These are phyloP conservation scores for Nasonia longicornis DNA, from an alignment of 1,140 invertebrate genomes.

Conservation along the genomic window DNA sequence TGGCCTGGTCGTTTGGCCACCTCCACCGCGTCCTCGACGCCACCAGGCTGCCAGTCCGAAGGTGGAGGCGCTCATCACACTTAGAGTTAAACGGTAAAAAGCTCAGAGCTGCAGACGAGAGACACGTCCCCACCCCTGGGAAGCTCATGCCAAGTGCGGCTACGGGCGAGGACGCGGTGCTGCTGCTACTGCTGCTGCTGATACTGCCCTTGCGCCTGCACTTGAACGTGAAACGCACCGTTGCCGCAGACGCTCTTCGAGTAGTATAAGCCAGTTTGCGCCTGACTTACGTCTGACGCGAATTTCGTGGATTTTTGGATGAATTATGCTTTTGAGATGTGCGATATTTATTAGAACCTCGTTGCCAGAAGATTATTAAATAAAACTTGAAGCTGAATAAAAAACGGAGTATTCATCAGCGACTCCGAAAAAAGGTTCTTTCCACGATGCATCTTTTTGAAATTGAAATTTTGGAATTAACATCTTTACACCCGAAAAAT, in stretches of 20 bases:
- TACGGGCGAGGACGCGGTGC: background rate
- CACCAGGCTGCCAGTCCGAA: constrained; percentile 62
- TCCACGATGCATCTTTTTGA: background rate
- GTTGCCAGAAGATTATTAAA: background rate
- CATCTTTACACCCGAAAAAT: no score
- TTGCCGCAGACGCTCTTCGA: background rate
- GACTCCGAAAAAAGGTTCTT: background rate
- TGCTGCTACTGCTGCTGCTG: background rate
- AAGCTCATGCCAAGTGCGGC: constrained; percentile 12
- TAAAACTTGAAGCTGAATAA: no score
- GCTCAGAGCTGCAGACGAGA: background rate
- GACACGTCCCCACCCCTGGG: background rate
- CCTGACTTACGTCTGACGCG: background rate
- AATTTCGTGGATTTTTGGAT: no score
- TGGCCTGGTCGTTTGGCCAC: constrained; percentile 60
- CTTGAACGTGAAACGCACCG: constrained; percentile 8
- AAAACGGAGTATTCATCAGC: background rate
- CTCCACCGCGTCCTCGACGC: constrained; percentile 60
- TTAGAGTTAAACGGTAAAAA: constrained; percentile 16
- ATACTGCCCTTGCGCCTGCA: constrained; percentile 9
- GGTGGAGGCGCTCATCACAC: constrained; percentile 53
- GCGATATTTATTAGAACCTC: background rate
- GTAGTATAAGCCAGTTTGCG: background rate
- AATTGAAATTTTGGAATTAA: background rate
- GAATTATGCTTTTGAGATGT: background rate